Evolutionary conservation across 2,888 invertebrate genomes (phyloP).

Genomic region (Ornithoptera priamus): DNA sequence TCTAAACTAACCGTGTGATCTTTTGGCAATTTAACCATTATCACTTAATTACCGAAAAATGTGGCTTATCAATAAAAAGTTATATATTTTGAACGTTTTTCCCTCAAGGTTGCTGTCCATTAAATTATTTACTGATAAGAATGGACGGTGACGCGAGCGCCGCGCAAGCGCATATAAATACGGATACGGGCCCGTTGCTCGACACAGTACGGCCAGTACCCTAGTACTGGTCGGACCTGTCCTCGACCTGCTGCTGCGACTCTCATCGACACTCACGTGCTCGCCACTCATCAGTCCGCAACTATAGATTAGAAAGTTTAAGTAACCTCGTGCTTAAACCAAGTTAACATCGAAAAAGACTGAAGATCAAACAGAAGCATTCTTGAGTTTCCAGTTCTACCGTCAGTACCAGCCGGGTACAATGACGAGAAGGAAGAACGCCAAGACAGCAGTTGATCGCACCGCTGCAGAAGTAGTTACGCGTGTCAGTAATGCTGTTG

Average conservation of each 20-base stretch:
- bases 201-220: constrained; percentile 28
- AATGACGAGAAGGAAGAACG: constrained; percentile 25
- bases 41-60: too few relatives aligned
- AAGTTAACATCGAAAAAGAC: too few relatives aligned
- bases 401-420: not conserved
- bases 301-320: too few relatives aligned
- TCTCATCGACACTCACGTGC: too few relatives aligned
- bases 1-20: too few relatives aligned
- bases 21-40: too few relatives aligned
- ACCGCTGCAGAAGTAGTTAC: not conserved
- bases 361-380: too few relatives aligned
- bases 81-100: not conserved
- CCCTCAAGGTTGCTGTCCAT: not conserved
- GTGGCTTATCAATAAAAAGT: too few relatives aligned
- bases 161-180: constrained; percentile 2
- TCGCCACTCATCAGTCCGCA: too few relatives aligned
- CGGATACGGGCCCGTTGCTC: not conserved
- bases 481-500: not conserved
- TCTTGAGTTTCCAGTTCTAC: too few relatives aligned
- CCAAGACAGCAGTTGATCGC: constrained; percentile 8
- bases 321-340: too few relatives aligned
- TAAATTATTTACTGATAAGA: not conserved
- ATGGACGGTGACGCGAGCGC: not conserved
- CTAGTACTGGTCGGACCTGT: constrained; percentile 26
- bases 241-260: not conserved